Evolutionary conservation across 2,113 vertebrate species (phyloP).

Genomic region (Cairina moschata): DNA sequence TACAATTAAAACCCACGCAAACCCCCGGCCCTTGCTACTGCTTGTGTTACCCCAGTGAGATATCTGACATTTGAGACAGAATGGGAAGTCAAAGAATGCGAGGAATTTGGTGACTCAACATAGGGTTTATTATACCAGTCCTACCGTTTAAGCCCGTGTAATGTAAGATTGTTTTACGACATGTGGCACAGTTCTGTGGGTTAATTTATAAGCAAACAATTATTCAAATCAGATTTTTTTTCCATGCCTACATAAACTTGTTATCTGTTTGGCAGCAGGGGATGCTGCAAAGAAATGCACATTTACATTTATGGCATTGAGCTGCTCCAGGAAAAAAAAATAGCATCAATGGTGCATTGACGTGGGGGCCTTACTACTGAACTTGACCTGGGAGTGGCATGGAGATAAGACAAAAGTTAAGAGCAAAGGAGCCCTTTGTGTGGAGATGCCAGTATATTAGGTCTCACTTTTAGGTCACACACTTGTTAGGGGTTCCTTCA

Average conservation of each 20-base stretch:
- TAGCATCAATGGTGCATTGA: neutral
- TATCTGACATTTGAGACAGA: slow-evolving; percentile 81
- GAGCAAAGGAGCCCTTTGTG: slow-evolving; percentile 66
- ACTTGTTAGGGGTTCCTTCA: slow-evolving; percentile 63
- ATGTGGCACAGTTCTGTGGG: slow-evolving; percentile 65
- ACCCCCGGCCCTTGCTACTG: slow-evolving; percentile 5
- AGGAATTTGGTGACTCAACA: slow-evolving; percentile 89
- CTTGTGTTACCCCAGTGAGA: slow-evolving; percentile 64
- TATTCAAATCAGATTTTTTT: slow-evolving; percentile 45
- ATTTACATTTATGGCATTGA: slow-evolving; percentile 29
- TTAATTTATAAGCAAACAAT: slow-evolving; percentile 76
- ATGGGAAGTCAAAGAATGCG: slow-evolving; percentile 82
- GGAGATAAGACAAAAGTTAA: slow-evolving; percentile 70
- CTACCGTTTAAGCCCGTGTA: slow-evolving; percentile 40
- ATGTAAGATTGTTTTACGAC: slow-evolving; percentile 64
- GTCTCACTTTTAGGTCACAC: slow-evolving; percentile 66
- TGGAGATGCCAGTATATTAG: neutral
- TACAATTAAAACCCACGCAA: slow-evolving; percentile 62
- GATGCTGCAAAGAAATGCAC: slow-evolving; percentile 35
- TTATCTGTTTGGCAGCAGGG: slow-evolving; percentile 56
- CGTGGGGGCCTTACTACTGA: neutral
- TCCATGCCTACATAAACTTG: slow-evolving; percentile 55
- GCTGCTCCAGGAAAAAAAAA: too few relatives aligned
- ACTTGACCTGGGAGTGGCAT: slow-evolving; percentile 53
- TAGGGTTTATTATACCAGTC: slow-evolving; percentile 67